Percentiles rank a stretch among this genome's conserved stretches.
phyloP scores from a whole-genome alignment of 2,888 invertebrate genomes.

The Amblyjoppa proteus region DNA sequence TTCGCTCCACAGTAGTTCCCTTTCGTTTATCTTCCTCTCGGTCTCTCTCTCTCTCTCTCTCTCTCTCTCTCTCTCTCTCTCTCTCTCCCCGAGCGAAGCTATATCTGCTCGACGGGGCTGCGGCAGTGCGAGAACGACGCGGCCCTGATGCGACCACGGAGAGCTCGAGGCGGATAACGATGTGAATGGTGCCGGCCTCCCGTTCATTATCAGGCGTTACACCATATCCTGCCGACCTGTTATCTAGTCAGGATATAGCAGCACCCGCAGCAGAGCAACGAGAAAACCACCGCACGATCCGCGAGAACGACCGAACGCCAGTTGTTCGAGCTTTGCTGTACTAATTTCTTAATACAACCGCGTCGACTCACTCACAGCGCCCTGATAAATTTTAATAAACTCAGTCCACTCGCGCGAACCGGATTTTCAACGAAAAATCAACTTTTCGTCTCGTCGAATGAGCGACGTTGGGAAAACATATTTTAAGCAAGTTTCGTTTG shows the following conservation, averaged over 20 bases:
- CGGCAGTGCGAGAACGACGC: constrained; percentile 59
- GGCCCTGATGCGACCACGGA: constrained; percentile 65
- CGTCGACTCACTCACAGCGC: constrained; percentile 2
- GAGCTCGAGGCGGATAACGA: constrained; percentile 65
- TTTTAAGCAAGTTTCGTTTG: not conserved
- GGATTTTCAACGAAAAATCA: not conserved
- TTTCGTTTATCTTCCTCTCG: constrained; percentile 26
- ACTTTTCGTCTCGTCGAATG: not conserved
- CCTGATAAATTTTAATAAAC: not conserved
- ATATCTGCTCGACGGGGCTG: constrained; percentile 20
- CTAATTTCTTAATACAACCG: constrained; percentile 26
- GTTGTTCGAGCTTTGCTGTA: constrained; percentile 23
- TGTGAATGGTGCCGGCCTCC: constrained; percentile 71
- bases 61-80: not conserved
- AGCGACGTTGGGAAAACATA: not conserved
- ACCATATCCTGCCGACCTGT: constrained; percentile 72
- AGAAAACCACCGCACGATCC: constrained; percentile 4
- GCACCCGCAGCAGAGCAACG: constrained; percentile 46
- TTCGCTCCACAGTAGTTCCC: constrained; percentile 39
- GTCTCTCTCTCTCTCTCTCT: constrained; percentile 29
- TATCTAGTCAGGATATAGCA: constrained; percentile 69
- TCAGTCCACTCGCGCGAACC: not conserved
- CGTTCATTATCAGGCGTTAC: constrained; percentile 73
- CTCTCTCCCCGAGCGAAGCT: constrained; percentile 37
- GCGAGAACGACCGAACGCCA: not conserved